Base-by-base conservation (phyloP, 2,888 invertebrate species). In the Mythimna pallens region DNA sequence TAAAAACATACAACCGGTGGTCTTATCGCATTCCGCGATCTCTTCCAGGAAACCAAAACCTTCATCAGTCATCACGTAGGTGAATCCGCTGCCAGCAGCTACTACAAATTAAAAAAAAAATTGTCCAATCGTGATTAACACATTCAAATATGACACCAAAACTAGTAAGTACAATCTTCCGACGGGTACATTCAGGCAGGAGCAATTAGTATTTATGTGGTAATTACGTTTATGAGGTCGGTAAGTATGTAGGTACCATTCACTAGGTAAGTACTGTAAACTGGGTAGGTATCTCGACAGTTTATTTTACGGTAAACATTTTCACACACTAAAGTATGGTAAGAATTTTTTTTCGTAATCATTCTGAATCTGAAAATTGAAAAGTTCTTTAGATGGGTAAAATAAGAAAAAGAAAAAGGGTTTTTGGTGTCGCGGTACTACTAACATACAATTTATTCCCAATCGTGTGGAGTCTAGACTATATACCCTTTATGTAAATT, bases 131-230 rank as follows among this genome's bases (percentile, higher is more conserved):
- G 79, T 67, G 79, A 54, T 30, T 9, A 62, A 34, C 50, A 7
- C 40, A 50, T 78, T 81, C 81, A 70, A 67, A 65, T 71, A 3
- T 64, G 55, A 71, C 55, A 67, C n/a, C 25, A 17, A 66, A 64
- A 63, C 69, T 61, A 40, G 52, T 61, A 40, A 36, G 40, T 59
- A 54, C 22, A 43, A 17, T 54, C 59, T 58, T 62, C 61, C 30
- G 65, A 67, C 50, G 8, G 12, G n/a, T 52, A 50, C 50, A 17
- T 10, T 34, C 20, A 64, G 65, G 65, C 30, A 74, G 54, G 20
- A 54, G 54, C 70, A 52, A 43, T 79, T 79, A 70, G 64, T 70
- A 62, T 43, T 61, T 50, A 61, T 17, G 50, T 55, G 66, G 40
- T 77, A 79, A 79, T 71, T 36, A 63, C 52, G 8, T 67, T 57